Conservation (phyloP, 2,888 invertebrate species). For the Periphyllus acericola region DNA sequence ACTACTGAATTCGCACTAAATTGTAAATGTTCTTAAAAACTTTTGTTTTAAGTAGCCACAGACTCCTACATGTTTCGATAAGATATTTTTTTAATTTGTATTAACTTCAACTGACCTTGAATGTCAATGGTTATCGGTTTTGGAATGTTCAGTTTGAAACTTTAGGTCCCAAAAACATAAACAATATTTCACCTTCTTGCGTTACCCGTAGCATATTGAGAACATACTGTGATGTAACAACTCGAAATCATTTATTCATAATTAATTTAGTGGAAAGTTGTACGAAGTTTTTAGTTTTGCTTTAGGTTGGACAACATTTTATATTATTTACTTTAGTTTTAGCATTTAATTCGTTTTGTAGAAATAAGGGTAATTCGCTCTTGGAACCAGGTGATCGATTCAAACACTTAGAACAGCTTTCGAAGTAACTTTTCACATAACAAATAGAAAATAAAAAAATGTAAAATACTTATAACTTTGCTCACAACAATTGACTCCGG, state of each 20-base stretch:
- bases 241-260: background rate
- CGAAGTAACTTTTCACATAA: slow-evolving; percentile 42
- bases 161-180: background rate
- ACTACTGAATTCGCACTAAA: too few species aligned
- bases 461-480: slow-evolving; percentile 40
- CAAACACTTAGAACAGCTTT: slow-evolving; percentile 22
- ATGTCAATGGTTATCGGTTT: too few species aligned
- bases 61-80: too few species aligned
- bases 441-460: slow-evolving; percentile 9
- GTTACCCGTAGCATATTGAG: background rate
- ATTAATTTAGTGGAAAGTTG: background rate
- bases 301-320: background rate
- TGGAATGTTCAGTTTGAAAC: too few species aligned
- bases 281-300: background rate
- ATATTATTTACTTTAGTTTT: background rate
- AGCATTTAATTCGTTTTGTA: slow-evolving; percentile 6
- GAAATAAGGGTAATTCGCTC: background rate
- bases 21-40: too few species aligned
- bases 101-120: too few species aligned
- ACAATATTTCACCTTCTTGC: background rate
- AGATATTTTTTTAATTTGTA: too few species aligned
- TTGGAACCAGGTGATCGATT: slow-evolving; percentile 35
- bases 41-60: too few species aligned
- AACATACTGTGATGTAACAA: background rate
- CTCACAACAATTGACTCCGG: slow-evolving; percentile 19